These are phyloP conservation scores for Apotomis capreana DNA, from an alignment of 2,888 invertebrate genomes.

Conservation along the genomic window DNA sequence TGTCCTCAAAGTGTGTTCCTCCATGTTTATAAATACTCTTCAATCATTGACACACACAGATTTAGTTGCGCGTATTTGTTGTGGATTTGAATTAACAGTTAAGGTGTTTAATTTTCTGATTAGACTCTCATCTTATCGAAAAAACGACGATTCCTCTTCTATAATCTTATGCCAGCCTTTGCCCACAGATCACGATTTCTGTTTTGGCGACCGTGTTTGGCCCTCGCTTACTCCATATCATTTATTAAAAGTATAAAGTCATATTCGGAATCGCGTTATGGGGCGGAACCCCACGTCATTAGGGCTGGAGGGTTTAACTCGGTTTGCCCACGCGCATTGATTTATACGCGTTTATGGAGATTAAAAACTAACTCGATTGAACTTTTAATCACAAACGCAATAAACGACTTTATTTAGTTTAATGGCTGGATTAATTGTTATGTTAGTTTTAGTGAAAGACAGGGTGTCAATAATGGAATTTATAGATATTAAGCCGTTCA, in stretches of 20 bases:
- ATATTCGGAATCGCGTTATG: constrained; percentile 21
- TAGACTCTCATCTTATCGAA: too few species aligned
- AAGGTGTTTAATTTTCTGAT: too few species aligned
- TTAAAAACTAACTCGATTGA: constrained; percentile 50
- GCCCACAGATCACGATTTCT: too few species aligned
- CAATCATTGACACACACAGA: too few species aligned
- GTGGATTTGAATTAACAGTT: too few species aligned
- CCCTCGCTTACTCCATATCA: neutral
- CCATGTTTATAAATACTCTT: too few species aligned
- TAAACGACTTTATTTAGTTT: constrained; percentile 42
- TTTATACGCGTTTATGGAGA: constrained; percentile 53
- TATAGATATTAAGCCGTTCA: neutral
- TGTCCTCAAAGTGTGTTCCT: too few species aligned
- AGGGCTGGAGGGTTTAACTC: constrained; percentile 31
- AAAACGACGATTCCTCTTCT: too few species aligned
- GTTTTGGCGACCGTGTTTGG: too few species aligned
- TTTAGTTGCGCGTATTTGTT: too few species aligned
- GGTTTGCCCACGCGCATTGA: constrained; percentile 35
- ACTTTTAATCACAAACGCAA: constrained; percentile 37
- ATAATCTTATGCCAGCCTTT: too few species aligned
- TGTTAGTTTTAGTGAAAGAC: constrained; percentile 1
- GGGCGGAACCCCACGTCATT: constrained; percentile 26
- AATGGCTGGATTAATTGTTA: constrained; percentile 29
- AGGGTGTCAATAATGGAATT: neutral
- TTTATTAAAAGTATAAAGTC: constrained; percentile 27